Evolutionary conservation across 2,888 invertebrate genomes (phyloP).

Genomic region (Athalia cordata): DNA sequence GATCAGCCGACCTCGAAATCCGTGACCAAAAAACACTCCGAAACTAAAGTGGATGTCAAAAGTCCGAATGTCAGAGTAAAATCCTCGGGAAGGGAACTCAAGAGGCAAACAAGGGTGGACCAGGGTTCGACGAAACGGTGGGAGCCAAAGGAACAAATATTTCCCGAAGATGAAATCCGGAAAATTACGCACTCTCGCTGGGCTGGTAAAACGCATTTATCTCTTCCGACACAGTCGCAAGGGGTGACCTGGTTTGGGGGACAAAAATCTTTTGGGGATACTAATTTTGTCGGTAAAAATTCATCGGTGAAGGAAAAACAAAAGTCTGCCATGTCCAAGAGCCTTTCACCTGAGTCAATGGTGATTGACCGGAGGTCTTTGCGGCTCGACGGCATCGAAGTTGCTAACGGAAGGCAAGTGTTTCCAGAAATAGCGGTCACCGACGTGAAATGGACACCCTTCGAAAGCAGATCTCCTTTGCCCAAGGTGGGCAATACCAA

Average conservation of each 20-base stretch:
- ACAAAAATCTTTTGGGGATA: constrained; percentile 59
- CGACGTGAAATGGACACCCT: constrained; percentile 69
- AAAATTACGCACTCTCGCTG: constrained; percentile 62
- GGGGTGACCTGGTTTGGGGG: constrained; percentile 61
- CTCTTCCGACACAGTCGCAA: constrained; percentile 66
- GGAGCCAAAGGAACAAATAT: constrained; percentile 58
- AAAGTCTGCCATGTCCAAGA: constrained; percentile 63
- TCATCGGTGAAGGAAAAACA: constrained; percentile 60
- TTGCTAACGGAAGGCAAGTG: constrained; percentile 48
- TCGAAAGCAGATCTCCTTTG: constrained; percentile 68
- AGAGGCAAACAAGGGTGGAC: constrained; percentile 40
- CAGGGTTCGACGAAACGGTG: constrained; percentile 58
- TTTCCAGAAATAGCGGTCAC: constrained; percentile 67
- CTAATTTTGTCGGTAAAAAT: constrained; percentile 66
- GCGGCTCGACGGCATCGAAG: neutral
- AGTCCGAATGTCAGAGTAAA: constrained; percentile 34
- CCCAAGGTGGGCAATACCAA: constrained; percentile 66
- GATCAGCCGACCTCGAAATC: constrained; percentile 52
- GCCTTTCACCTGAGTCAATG: constrained; percentile 70
- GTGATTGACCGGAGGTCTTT: neutral
- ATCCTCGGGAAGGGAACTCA: constrained; percentile 49
- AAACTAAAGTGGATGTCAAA: constrained; percentile 47
- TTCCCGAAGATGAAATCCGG: constrained; percentile 50
- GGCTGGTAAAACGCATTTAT: constrained; percentile 69
- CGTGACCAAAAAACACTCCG: constrained; percentile 63